Evolutionary conservation across 2,113 vertebrate species (phyloP), one percentile per base, ranked within the genome.

Genomic region (Hippoglossus stenolepis): DNA sequence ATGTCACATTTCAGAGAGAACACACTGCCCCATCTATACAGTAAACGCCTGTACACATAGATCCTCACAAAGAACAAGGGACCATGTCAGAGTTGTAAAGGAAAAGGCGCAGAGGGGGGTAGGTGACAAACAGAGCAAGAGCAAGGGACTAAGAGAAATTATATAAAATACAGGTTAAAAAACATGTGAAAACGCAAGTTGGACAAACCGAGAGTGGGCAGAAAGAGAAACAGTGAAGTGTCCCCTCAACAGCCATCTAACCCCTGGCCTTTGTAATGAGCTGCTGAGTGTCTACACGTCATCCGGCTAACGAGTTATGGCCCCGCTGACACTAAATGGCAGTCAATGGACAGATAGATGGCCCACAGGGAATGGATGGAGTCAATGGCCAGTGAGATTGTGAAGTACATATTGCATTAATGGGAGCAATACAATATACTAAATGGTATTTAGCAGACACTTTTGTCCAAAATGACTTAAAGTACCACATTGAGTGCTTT

Each of bases 381-480:
- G 92, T 88, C 84, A 88, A 84, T 84, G 82, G 80, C 67, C 82
- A 82, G 78, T 73, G 76, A 78, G 80, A 82, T 57, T 82, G 82
- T 83, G 84, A 84, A 85, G 65, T 87, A 73, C 77, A 79, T 84
- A 87, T 84, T 74, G 83, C 90, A 80, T 77, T 93, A 92, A 92
- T 91, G 85, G 90, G 54, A 80, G 84, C 66, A 75, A 87, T 89
- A 90, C 87, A 86, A 90, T 91, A 91, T 87, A 82, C 79, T 91
- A 91, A 92, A 93, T 86, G 90, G 85, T 90, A 90, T 92, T 92
- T 89, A 91, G 91, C 89, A 81, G 91, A 89, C 89, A 93, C 88
- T 88, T 89, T 86, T 77, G 77, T 88, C 81, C 87, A 87, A 85
- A 91, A 88, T 73, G 77, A 84, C 86, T 85, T 87, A 8, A 84